Base-by-base conservation (phyloP, 2,113 vertebrate genomes). In the Poeciliopsis retropinna region DNA sequence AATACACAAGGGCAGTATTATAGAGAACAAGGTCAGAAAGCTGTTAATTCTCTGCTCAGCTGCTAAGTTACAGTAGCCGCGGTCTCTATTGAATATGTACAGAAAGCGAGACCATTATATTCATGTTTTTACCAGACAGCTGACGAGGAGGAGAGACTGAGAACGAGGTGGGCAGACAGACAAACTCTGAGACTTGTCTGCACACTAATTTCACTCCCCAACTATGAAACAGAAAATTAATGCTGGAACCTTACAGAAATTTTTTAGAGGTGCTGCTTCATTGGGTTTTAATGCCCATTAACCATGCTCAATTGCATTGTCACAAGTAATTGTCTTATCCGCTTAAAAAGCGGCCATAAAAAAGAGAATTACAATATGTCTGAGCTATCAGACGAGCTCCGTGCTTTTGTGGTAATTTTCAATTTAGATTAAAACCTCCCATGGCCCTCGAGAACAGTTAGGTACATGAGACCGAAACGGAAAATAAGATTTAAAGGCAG, bases 251-350 rank as follows among this genome's bases (percentile, higher is more conserved):
- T 87, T 88, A 86, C 86, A 90, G 85, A 89, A 87, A 85, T 76
- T 82, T 78, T 90, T 89, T 80, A 74, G 75, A 78, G 72, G 84
- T 77, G 17, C 75, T 74, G 89, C 86, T 87, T 89, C 91, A 82
- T 85, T 88, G 88, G 86, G 76, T 90, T 92, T 90, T 89, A 91
- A 88, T 89, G 91, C 86, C 87, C 85, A 90, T 92, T 93, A 91
- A 90, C 82, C 88, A 92, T 79, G 91, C 91, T 93, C 91, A 92
- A 93, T 92, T 92, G 90, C 90, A 74, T 90, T 90, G 91, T 92
- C 91, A 92, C 91, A 92, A 92, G 91, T 91, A 92, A 94, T 92
- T 93, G 92, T 93, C 90, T 92, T 92, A 94, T 94, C 92, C 88
- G 81, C 82, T 57, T 90, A 81, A 91, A 91, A 93, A 89, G 85